phyloP scores from a whole-genome alignment of 2,797 vertebrate genomes.

The Pitangus sulphuratus region DNA sequence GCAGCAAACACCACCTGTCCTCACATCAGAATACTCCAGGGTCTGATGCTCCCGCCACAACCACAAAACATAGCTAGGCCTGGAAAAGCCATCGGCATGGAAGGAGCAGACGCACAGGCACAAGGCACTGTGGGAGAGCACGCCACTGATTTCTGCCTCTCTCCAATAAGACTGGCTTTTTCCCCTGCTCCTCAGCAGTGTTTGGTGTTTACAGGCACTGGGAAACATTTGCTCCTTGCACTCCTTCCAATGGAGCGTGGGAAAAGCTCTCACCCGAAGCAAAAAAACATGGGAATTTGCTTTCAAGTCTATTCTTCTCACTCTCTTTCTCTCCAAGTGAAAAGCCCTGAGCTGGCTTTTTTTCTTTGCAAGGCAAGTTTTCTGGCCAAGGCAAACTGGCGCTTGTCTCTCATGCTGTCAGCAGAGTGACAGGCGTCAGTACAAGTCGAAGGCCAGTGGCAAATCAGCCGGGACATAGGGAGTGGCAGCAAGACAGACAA shows the following conservation, averaged over 20 bases:
- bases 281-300: constrained; percentile 53
- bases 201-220: background rate
- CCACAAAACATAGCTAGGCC: background rate
- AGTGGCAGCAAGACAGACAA: background rate
- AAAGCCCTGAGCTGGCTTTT: constrained; percentile 58
- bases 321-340: constrained; percentile 40
- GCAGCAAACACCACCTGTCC: background rate
- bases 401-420: constrained; percentile 33
- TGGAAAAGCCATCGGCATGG: background rate
- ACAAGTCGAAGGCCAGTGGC: background rate
- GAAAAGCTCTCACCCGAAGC: constrained; percentile 51
- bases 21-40: background rate
- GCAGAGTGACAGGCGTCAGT: constrained; percentile 8
- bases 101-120: background rate
- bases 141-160: background rate
- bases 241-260: constrained; percentile 48
- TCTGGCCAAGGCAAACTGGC: constrained; percentile 27
- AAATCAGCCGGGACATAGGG: background rate
- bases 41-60: fast-evolving
- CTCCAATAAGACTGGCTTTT: background rate
- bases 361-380: constrained; percentile 41
- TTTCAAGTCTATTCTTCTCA: constrained; percentile 69
- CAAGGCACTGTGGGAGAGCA: fast-evolving
- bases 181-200: background rate
- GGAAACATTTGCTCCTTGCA: constrained; percentile 47